These are phyloP conservation scores for Lordiphosa mommai DNA, from an alignment of 1,140 invertebrate genomes.

Conservation along the genomic window DNA sequence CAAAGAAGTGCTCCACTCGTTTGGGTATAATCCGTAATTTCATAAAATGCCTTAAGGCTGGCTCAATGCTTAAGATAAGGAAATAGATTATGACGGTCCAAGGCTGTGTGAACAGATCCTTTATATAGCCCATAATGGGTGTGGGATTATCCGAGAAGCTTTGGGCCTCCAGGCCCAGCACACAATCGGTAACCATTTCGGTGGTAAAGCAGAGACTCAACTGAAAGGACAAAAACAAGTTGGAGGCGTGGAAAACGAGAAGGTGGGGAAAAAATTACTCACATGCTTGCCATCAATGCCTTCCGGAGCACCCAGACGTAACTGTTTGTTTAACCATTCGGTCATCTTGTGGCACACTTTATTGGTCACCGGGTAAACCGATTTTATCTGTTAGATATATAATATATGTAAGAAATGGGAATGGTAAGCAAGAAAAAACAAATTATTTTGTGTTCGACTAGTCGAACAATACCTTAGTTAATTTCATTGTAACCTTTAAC, in stretches of 20 bases:
- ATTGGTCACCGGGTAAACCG: slow-evolving; percentile 68
- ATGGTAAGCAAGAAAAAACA: no score
- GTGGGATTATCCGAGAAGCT: slow-evolving; percentile 60
- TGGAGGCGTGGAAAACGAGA: neutral
- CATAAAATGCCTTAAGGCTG: slow-evolving; percentile 24
- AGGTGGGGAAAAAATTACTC: slow-evolving; percentile 2
- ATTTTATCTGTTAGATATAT: slow-evolving; percentile 43
- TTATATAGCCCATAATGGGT: slow-evolving; percentile 43
- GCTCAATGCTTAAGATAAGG: slow-evolving; percentile 34
- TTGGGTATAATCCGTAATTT: slow-evolving; percentile 46
- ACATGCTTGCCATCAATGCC: slow-evolving; percentile 60
- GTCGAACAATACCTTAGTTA: no score
- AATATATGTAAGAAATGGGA: neutral
- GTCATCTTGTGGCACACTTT: slow-evolving; percentile 54
- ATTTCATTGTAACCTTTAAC: no score
- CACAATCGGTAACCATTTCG: slow-evolving; percentile 80
- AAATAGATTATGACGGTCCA: slow-evolving; percentile 40
- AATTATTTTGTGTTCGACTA: no score
- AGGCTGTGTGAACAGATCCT: slow-evolving; percentile 43
- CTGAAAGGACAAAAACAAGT: slow-evolving; percentile 4
- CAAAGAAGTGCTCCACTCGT: slow-evolving; percentile 62
- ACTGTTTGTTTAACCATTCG: slow-evolving; percentile 53
- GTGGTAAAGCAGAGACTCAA: slow-evolving; percentile 79
- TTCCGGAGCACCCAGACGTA: slow-evolving; percentile 12
- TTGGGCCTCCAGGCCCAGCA: slow-evolving; percentile 79